These are phyloP conservation scores for Cephus pygmeus DNA, from an alignment of 2,888 invertebrate species.

Conservation along the genomic window DNA sequence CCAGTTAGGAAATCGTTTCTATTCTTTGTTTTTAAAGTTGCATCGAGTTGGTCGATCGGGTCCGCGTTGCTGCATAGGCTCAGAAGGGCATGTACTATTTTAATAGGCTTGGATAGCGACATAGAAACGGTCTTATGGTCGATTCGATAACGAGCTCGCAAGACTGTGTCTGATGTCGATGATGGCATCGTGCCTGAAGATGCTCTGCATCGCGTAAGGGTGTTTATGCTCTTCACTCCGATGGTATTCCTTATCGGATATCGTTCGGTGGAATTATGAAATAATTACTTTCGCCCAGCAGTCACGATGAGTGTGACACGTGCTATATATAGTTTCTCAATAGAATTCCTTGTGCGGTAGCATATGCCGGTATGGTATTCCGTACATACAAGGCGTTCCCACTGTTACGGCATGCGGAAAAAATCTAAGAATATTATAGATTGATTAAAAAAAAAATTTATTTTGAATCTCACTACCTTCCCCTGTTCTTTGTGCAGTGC, in stretches of 20 bases:
- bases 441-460: not conserved
- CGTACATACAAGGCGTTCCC: not conserved
- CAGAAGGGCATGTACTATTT: conserved; percentile 26
- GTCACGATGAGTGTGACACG: not conserved
- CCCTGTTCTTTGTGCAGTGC: not conserved
- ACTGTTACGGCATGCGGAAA: not conserved
- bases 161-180: not conserved
- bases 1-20: not conserved
- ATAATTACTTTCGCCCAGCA: not conserved
- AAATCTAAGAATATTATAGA: not conserved
- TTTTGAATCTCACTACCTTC: not conserved
- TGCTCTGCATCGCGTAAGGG: not conserved
- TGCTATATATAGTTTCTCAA: conserved; percentile 7
- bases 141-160: conserved; percentile 21
- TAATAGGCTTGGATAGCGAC: conserved; percentile 35
- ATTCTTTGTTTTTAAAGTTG: not conserved
- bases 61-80: not conserved
- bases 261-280: conserved; percentile 32
- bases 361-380: not conserved
- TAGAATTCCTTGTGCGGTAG: conserved; percentile 41
- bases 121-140: conserved; percentile 35
- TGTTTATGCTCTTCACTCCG: not conserved
- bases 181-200: not conserved
- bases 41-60: not conserved
- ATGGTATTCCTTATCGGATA: not conserved